These are phyloP conservation scores for Serilophus lunatus DNA, from an alignment of 2,113 vertebrate species.

Conservation along the genomic window DNA sequence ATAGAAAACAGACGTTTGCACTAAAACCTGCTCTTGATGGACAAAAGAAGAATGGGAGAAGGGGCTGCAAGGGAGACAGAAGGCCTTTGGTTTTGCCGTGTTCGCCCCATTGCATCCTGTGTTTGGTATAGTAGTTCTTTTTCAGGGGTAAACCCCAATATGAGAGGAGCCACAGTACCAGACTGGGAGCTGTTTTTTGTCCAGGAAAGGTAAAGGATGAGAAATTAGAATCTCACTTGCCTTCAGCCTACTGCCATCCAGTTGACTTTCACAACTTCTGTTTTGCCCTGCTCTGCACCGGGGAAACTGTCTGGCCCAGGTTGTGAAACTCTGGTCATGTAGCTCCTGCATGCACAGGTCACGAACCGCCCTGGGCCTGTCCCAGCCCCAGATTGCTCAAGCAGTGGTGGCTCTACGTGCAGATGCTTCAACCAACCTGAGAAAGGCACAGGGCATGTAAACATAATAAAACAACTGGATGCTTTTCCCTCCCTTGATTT, in stretches of 20 bases:
- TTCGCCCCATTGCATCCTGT: accelerated
- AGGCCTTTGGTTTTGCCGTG: accelerated
- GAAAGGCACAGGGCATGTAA: not conserved
- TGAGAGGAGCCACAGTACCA: not conserved
- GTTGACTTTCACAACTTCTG: not conserved
- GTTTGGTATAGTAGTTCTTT: not conserved
- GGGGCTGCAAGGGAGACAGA: not conserved
- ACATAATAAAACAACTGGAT: not conserved
- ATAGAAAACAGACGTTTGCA: not conserved
- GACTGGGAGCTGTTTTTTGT: accelerated
- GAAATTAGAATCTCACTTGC: not conserved
- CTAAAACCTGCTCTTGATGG: not conserved
- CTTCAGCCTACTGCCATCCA: not conserved
- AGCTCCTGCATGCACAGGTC: accelerated
- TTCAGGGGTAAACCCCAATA: not conserved
- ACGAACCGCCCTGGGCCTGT: accelerated
- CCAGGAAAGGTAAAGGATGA: not conserved
- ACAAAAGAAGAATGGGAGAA: not conserved
- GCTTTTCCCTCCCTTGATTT: not conserved
- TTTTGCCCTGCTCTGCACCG: accelerated
- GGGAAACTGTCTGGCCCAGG: not conserved
- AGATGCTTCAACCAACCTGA: not conserved
- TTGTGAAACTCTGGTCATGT: not conserved
- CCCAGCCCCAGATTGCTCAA: not conserved
- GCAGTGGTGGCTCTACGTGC: not conserved